These are phyloP conservation scores for Halcyon malimbica DNA, from an alignment of 2,113 vertebrate genomes.

Conservation along the genomic window DNA sequence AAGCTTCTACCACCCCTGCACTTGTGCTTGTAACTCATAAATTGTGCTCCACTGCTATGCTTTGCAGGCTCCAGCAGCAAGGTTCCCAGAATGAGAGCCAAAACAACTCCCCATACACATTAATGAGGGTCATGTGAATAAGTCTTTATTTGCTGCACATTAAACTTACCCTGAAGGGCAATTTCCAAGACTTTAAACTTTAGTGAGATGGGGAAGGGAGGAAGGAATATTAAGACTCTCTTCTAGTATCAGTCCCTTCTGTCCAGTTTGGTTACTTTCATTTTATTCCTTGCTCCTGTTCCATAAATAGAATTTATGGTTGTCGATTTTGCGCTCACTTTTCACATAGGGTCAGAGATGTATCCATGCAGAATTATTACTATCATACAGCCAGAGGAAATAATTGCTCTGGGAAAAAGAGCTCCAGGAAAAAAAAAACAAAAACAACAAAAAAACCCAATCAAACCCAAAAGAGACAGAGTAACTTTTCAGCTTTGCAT, in stretches of 20 bases:
- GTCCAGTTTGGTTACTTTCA: neutral
- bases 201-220: neutral
- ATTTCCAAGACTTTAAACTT: slow-evolving; percentile 18
- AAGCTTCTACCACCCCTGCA: neutral
- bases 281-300: slow-evolving; percentile 10
- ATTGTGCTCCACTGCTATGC: neutral
- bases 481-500: neutral
- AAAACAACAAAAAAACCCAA: too few species aligned
- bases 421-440: neutral
- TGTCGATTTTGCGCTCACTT: neutral
- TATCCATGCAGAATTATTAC: slow-evolving; percentile 12
- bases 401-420: neutral
- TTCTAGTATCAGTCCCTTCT: slow-evolving; percentile 7
- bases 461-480: neutral
- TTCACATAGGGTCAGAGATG: neutral
- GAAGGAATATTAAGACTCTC: neutral
- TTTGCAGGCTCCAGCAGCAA: neutral
- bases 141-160: neutral
- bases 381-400: neutral
- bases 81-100: neutral
- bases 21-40: neutral
- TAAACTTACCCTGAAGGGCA: slow-evolving; percentile 20
- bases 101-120: neutral
- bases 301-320: slow-evolving; percentile 8
- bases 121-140: neutral